These are phyloP conservation scores for Meleagris gallopavo DNA, from an alignment of 2,113 vertebrate genomes.

Conservation along the genomic window DNA sequence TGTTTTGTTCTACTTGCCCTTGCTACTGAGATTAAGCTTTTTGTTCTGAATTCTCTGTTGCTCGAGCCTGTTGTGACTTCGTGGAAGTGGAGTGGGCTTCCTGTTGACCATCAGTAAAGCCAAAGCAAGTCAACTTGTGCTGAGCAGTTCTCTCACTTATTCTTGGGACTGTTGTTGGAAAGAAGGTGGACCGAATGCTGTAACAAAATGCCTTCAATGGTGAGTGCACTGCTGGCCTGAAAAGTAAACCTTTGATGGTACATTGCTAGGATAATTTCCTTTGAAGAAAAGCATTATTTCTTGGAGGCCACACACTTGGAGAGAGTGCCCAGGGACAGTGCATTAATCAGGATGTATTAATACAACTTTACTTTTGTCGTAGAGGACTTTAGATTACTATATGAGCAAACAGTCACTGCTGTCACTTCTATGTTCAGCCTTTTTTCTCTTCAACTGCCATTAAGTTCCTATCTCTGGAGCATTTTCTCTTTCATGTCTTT, in stretches of 20 bases:
- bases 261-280: background rate
- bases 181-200: background rate
- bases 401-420: background rate
- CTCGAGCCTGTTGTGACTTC: too few relatives aligned
- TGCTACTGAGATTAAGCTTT: too few relatives aligned
- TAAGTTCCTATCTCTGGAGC: background rate
- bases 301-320: background rate
- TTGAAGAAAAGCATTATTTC: background rate
- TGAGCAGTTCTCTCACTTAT: background rate
- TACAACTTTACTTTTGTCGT: background rate
- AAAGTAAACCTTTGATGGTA: background rate
- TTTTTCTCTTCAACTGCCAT: background rate
- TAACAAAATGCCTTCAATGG: background rate
- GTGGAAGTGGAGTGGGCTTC: background rate
- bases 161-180: background rate
- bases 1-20: too few relatives aligned
- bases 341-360: background rate
- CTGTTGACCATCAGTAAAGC: background rate
- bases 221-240: background rate
- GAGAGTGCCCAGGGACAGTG: background rate
- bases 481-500: background rate
- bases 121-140: background rate
- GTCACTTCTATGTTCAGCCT: background rate
- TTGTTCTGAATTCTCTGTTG: too few relatives aligned
- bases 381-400: background rate